Base-by-base conservation (phyloP, 2,113 vertebrate genomes). In the Mus musculus region DNA sequence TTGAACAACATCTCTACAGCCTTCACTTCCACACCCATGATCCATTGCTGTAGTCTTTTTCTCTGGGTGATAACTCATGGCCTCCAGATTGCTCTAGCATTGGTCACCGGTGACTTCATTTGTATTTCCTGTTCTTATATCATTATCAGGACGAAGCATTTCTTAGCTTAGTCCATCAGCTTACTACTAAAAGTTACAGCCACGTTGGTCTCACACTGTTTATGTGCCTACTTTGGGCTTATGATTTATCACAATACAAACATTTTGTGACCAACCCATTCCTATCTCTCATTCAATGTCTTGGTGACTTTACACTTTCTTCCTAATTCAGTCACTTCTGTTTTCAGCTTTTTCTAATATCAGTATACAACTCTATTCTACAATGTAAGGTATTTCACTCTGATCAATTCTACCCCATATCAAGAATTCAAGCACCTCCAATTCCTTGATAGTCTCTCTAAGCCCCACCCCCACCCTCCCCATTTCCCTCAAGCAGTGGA, bases 271-370 rank as follows among this genome's bases (percentile, higher is more conserved):
- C 77, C 84, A 87, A 9, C 46, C 78, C 72, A 86, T 90, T 77
- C 30, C 61, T 95, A 91, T 90, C 86, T 94, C 10, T 86, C 59
- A 93, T 56, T 26, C 20, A 87, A 49, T 80, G 73, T 86, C 59
- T 92, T 86, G 42, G 75, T 94, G 82, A 93, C 12, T 77, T 91
- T 93, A 96, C 7, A 84, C 49, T 92, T 94, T 84, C 73, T 61
- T 76, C 39, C 73, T 33, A 88, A 63, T 82, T 93, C 42, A 42
- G 26, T 69, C 73, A 59, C 82, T 94, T 87, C 49, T 76, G 71
- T 26, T 33, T 91, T 87, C 46, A 71, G 71, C 16, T 91, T 88
- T 95, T 85, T 94, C 69, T 67, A 93, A 87, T 11, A 14, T 67
- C 13, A 93, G 76, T 63, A 78, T 28, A 77, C 2, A 87, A 86